phyloP scores from a whole-genome alignment of 2,888 invertebrate genomes.

The Orgyia antiqua region DNA sequence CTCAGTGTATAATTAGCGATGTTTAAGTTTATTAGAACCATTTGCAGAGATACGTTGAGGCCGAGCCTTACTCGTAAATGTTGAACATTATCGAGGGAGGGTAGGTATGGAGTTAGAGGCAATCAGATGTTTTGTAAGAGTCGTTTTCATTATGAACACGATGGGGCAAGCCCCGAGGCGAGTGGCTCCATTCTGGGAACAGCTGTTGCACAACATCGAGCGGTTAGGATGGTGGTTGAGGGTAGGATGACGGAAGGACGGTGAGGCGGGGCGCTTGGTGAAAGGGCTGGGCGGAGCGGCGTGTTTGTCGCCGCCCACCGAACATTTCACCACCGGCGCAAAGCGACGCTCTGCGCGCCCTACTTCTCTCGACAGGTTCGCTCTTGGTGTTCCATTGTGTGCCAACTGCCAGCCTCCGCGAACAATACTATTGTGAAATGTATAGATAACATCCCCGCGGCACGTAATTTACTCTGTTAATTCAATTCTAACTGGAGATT shows the following conservation, averaged over 20 bases:
- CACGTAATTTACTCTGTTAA: constrained; percentile 47
- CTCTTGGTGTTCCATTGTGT: constrained; percentile 73
- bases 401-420: constrained; percentile 49
- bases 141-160: constrained; percentile 48
- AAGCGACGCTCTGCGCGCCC: constrained; percentile 57
- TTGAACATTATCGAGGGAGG: constrained; percentile 15
- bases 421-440: constrained; percentile 71
- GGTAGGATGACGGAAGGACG: constrained; percentile 44
- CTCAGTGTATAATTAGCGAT: constrained; percentile 13
- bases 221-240: constrained; percentile 52
- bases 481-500: constrained; percentile 42
- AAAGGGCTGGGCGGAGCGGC: constrained; percentile 73
- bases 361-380: constrained; percentile 67
- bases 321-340: constrained; percentile 66
- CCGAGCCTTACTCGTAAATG: constrained; percentile 8
- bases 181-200: constrained; percentile 56
- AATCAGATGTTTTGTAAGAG: constrained; percentile 44
- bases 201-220: constrained; percentile 53
- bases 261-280: constrained; percentile 62
- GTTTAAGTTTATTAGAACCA: constrained; percentile 18
- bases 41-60: constrained; percentile 15
- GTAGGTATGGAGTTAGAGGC: constrained; percentile 19
- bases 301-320: constrained; percentile 67
- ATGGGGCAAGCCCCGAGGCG: constrained; percentile 59
- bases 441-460: constrained; percentile 63